Base-by-base conservation (phyloP, 2,888 invertebrate genomes). In the Cosmia pyralina region DNA sequence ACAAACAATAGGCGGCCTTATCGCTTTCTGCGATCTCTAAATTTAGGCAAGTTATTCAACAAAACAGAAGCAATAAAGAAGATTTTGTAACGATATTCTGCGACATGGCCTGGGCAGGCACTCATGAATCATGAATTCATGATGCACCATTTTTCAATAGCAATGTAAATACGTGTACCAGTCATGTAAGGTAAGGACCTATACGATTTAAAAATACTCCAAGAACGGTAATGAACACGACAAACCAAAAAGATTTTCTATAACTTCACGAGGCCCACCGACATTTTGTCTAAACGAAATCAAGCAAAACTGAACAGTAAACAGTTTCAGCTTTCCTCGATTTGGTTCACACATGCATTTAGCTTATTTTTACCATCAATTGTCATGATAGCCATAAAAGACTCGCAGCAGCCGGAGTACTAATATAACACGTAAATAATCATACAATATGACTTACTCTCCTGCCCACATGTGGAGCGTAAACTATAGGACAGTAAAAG, bases 391-490 rank as follows among this genome's bases (percentile, higher is more conserved):
- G 11, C 13, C 46, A 64, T 77, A 69, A 58, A 67, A 70, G 0
- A 34, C 7, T 44, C 2, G 10, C 1, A 46, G 4, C 52, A 57
- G 52, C 57, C 7, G 38, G 15, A 55, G 17, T 22, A 57, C 15
- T 52, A 67, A 67, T 46, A 59, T 68, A 48, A 58, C 52, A 60
- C 17, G 34, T 57, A 55, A 76, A 69, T 48, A 64, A 64, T 78
- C 34, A 50, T 15, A 34, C 34, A 68, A 19, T 52, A 58, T n/a
- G 11, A 57, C 44, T 60, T 58, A 46, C 41, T 57, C 34, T 52
- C 15, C 69, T 28, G 52, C 0, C 69, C 84, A 68, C 84, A 68
- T 81, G 77, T 64, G 48, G 77, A 82, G 59, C 65, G 68, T 69
- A 71, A 82, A 81, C 64, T 68, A 69, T 59, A 52, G 22, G 44